A percentile compares a stretch with the other conserved stretches of the same genome.
Evolutionary conservation across 2,888 invertebrate species (phyloP).

Genomic region (Drymonia ruficornis): DNA sequence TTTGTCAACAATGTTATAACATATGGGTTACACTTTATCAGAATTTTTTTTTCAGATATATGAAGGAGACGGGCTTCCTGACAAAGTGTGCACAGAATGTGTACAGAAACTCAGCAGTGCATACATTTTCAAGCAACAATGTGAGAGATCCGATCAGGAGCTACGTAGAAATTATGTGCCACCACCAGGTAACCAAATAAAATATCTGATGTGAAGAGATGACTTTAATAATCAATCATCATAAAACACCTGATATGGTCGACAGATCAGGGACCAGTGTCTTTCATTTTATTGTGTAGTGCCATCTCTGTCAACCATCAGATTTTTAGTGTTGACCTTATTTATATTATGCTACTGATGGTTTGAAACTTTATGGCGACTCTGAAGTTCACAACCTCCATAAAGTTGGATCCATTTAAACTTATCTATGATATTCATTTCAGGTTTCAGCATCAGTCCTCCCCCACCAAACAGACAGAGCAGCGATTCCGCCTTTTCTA

Average conservation of each 20-base stretch:
- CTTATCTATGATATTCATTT: constrained; percentile 21
- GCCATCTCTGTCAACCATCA: too few relatives aligned
- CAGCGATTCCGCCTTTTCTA: constrained; percentile 79
- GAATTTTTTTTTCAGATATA: constrained; percentile 56
- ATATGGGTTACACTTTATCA: background rate
- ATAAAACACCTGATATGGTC: too few relatives aligned
- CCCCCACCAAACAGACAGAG: constrained; percentile 73
- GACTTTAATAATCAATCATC: background rate
- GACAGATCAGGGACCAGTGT: too few relatives aligned
- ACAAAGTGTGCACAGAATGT: constrained; percentile 80
- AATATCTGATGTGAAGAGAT: too few relatives aligned
- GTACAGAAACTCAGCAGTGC: constrained; percentile 80
- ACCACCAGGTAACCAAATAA: constrained; percentile 62
- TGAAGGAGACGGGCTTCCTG: constrained; percentile 80
- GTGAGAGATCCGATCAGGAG: constrained; percentile 78
- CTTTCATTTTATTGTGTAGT: too few relatives aligned
- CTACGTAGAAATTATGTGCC: constrained; percentile 76
- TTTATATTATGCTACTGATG: too few relatives aligned
- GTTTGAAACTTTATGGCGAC: too few relatives aligned
- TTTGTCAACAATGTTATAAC: too few relatives aligned
- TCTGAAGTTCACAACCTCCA: too few relatives aligned
- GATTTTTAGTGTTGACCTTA: background rate
- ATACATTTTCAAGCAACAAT: constrained; percentile 81
- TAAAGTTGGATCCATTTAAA: too few relatives aligned
- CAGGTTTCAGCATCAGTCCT: constrained; percentile 68